Evolutionary conservation across 2,113 vertebrate genomes (phyloP).

Genomic region (Spermophilus dauricus): DNA sequence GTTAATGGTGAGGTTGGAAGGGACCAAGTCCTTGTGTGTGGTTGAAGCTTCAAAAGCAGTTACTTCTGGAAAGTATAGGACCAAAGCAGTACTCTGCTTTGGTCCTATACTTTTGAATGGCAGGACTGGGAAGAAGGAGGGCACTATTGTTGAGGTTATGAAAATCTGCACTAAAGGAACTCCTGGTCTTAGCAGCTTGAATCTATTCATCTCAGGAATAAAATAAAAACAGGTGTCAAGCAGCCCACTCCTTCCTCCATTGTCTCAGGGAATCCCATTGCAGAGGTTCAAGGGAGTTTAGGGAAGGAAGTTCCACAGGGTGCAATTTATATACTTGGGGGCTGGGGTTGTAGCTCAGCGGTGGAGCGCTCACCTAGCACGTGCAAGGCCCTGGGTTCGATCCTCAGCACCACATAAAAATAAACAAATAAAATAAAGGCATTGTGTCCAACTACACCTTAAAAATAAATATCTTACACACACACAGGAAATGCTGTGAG

Average conservation of each 20-base stretch:
- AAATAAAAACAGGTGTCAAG: constrained; percentile 14
- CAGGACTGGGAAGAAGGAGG: background rate
- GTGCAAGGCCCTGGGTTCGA: too few relatives aligned
- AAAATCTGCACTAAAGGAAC: background rate
- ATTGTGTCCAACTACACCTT: too few relatives aligned
- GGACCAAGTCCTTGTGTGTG: background rate
- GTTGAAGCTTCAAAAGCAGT: background rate
- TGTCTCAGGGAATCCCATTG: background rate
- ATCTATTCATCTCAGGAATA: background rate
- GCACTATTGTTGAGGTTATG: background rate
- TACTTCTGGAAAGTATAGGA: background rate
- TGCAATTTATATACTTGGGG: too few relatives aligned
- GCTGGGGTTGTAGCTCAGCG: too few relatives aligned
- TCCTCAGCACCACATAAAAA: too few relatives aligned
- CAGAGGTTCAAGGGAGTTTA: background rate
- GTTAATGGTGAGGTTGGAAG: background rate
- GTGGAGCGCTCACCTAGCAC: too few relatives aligned
- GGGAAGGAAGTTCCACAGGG: background rate
- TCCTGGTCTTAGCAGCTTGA: background rate
- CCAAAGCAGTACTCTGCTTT: background rate
- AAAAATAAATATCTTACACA: too few relatives aligned
- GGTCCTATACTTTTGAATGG: background rate
- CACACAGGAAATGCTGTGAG: background rate
- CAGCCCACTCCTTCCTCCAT: background rate
- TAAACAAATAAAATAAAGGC: too few relatives aligned